Conservation (phyloP, 2,888 invertebrate species). For the Patella pellucida region DNA sequence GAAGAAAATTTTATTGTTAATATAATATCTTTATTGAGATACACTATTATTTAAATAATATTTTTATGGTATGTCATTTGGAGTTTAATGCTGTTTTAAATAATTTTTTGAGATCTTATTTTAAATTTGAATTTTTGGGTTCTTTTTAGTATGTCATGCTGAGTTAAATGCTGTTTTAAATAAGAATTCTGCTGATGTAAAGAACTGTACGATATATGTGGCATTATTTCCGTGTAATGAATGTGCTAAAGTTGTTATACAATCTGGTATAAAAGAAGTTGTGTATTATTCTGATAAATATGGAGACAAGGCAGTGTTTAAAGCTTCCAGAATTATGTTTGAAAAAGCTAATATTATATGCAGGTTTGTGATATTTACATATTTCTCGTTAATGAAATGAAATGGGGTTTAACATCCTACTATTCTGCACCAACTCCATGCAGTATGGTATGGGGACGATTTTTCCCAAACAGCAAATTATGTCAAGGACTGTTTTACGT, state of each 20-base stretch:
- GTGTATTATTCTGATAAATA: conserved; percentile 87
- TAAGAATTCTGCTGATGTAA: conserved; percentile 84
- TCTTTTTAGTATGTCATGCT: conserved; percentile 89
- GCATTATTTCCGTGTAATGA: conserved; percentile 96
- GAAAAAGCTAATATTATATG: conserved; percentile 82
- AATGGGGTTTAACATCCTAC: no score
- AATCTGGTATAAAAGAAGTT: conserved; percentile 84
- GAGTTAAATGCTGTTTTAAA: conserved; percentile 98
- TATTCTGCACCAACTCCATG: neutral
- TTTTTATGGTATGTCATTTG: neutral
- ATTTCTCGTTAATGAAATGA: no score
- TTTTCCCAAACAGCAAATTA: neutral
- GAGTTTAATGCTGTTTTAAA: neutral
- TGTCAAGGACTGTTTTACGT: neutral
- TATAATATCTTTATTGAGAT: neutral
- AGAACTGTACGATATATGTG: conserved; percentile 87
- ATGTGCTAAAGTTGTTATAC: conserved; percentile 96
- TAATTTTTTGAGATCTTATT: neutral
- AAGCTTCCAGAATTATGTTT: conserved; percentile 87
- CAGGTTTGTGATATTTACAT: conserved; percentile 40
- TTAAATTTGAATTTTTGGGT: neutral
- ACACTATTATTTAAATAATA: neutral
- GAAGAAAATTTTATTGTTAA: conserved; percentile 25
- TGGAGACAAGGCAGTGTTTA: conserved; percentile 77
- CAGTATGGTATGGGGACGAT: neutral